Evolutionary conservation across 2,797 vertebrate species (phyloP).

Genomic region (Agapornis canus): DNA sequence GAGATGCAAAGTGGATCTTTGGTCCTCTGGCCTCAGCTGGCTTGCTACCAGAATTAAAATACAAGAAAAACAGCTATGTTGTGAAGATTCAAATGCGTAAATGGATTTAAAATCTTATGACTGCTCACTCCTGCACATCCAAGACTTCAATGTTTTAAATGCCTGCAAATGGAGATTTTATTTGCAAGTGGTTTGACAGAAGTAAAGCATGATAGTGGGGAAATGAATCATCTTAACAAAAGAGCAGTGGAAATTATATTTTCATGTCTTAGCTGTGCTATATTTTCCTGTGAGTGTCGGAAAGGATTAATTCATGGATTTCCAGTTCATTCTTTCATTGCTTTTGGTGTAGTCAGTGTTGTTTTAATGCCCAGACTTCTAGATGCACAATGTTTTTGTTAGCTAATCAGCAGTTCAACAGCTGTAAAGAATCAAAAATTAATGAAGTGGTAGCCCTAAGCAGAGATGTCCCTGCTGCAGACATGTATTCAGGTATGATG

Average conservation of each 20-base stretch:
- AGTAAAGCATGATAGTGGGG: neutral
- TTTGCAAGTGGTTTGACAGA: neutral
- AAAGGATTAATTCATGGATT: conserved; percentile 5
- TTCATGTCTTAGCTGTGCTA: neutral
- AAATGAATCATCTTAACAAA: neutral
- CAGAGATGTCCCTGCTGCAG: neutral
- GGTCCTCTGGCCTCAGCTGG: neutral
- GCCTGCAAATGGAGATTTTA: neutral
- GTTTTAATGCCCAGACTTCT: neutral
- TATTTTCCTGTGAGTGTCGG: neutral
- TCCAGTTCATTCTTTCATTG: neutral
- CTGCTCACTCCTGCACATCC: neutral
- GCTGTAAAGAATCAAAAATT: conserved; percentile 11
- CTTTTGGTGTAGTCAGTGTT: neutral
- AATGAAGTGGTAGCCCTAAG: neutral
- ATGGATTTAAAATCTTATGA: neutral
- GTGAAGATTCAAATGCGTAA: neutral
- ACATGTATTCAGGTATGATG: neutral
- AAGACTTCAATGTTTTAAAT: neutral
- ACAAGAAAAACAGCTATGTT: neutral
- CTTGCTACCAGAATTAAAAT: neutral
- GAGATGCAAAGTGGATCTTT: neutral
- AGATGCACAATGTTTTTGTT: neutral
- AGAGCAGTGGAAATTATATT: neutral
- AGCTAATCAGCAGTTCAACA: conserved; percentile 2